Evolutionary conservation across 2,888 invertebrate species (phyloP), one percentile per base, ranked within the genome.

Genomic region (Tetanocera ferruginea): DNA sequence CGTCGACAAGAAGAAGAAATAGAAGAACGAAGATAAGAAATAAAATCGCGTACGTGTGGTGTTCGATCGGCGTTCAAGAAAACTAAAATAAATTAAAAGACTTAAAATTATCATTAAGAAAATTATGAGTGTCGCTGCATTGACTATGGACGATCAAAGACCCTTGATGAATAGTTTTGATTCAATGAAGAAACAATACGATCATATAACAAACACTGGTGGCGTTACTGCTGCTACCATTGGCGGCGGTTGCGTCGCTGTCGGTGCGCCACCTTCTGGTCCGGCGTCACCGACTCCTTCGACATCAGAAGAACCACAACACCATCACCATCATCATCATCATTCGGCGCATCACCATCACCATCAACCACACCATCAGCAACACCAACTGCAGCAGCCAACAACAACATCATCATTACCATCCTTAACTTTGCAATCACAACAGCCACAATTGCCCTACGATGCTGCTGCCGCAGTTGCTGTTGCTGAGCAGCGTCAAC

Each of bases 71-170:
- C 64, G 34, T 64, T 43, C 60, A 23, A 25, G 49, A 23, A 73
- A 14, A 71, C 78, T 78, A n/a, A 67, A 71, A 73, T n/a, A 75
- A 76, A 78, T 70, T 55, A 76, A 79, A 57, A 73, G 34, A 77
- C 55, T n/a, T 66, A 78, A 69, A 64, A 62, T 17, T 69, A 70
- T 62, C 66, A 76, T 75, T 60, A 70, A 57, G 72, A 60, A 77
- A 62, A 67, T 85, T 81, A 86, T 87, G 87, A 87, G 87, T 87
- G 88, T 88, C 87, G 88, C 88, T 88, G 89, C 89, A 86, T 88
- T 89, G 88, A 88, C 88, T 85, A 85, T 89, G 87, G 88, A 88
- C 87, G 88, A 89, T 87, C 89, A 88, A 82, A 88, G 89, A 88
- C 88, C 89, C 79, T 87, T 89, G 84, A 87, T 88, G 88, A 88